Evolutionary conservation across 2,113 vertebrate genomes (phyloP), one percentile per base, ranked within the genome.

Genomic region (Scortum barcoo): DNA sequence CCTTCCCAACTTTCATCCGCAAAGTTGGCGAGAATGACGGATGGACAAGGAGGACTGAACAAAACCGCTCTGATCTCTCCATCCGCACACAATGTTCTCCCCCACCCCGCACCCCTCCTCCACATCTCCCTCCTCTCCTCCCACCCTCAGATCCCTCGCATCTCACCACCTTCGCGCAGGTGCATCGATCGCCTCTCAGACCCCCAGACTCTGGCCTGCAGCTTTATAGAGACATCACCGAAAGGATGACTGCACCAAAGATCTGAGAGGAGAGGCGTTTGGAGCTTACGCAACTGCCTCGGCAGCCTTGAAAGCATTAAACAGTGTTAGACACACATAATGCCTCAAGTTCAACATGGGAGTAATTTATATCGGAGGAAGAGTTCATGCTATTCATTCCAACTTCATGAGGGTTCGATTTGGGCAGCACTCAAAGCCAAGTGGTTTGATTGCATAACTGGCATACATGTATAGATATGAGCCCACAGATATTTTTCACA

Each of bases 1-100:
- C 63, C 77, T 65, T 60, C 80, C 46, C 65, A 68, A 86, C 91
- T 83, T 90, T 93, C 82, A 92, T 88, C 84, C 85, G 69, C 56
- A 81, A 85, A 85, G 67, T 79, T 70, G 17, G n/a, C 28, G 14
- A 73, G 81, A 78, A 80, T 68, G 91, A 91, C 56, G 79, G 85
- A 86, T 80, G 76, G 81, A 76, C 2, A 19, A 61, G 16, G 8
- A 84, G 36, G 70, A 65, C 48, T 38, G 73, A 82, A 75, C 58
- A 74, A 69, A 79, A 87, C 56, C 82, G 22, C 85, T 85, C 83
- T 88, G 86, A 88, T 92, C 83, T 86, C 74, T 78, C 46, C 57
- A 24, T 73, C 72, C 74, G 22, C 66, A 42, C 44, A 60, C 36
- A 65, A 17, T 60, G 57, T 63, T 51, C 58, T 48, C 9, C 46